Conservation (phyloP, 1,140 invertebrate species). For the Drosophila bocqueti region DNA sequence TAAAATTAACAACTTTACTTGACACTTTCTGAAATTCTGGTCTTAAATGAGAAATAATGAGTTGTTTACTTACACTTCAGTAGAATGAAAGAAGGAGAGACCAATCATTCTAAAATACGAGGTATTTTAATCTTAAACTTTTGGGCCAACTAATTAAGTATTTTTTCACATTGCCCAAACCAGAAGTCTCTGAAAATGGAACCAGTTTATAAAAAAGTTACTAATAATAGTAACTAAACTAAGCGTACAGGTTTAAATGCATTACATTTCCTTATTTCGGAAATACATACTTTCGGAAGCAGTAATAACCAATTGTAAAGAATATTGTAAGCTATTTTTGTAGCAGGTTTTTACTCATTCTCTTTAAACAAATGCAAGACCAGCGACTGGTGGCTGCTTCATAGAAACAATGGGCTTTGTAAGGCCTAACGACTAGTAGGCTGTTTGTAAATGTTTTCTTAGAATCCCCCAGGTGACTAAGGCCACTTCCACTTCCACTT, state of each 20-base stretch:
- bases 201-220: no score
- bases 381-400: background rate
- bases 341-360: background rate
- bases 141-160: no score
- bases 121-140: background rate
- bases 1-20: conserved; percentile 2
- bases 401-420: conserved; percentile 1
- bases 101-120: background rate
- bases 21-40: no score
- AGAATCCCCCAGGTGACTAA: conserved; percentile 66
- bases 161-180: no score
- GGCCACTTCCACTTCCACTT: conserved; percentile 73
- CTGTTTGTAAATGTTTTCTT: conserved; percentile 22
- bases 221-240: no score
- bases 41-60: no score
- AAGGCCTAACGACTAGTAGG: conserved; percentile 6
- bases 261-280: background rate
- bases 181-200: no score
- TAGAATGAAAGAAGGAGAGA: background rate
- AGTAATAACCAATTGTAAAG: background rate
- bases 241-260: background rate
- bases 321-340: background rate
- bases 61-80: background rate
- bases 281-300: background rate
- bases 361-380: background rate